Evolutionary conservation across 1,140 invertebrate species (phyloP).

Genomic region (Tetramorium alpestre): DNA sequence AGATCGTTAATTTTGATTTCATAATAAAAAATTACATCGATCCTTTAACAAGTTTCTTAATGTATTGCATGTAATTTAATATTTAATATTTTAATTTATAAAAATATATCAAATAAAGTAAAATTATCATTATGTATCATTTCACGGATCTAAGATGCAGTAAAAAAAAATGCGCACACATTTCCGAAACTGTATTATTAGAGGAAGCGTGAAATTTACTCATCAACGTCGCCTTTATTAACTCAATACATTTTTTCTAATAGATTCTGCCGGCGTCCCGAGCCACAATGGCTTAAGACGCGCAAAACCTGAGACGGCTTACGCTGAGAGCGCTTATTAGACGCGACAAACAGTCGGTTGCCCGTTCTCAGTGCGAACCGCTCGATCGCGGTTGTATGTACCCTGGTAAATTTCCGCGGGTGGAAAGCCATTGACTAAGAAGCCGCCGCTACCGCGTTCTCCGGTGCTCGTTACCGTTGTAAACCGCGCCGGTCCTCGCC

Average conservation of each 20-base stretch:
- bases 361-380: background rate
- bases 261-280: background rate
- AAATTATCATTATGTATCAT: too few species aligned
- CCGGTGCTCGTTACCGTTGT: slow-evolving; percentile 74
- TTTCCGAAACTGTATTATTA: background rate
- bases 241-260: background rate
- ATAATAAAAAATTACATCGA: background rate
- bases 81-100: too few species aligned
- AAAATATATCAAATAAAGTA: too few species aligned
- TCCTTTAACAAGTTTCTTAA: background rate
- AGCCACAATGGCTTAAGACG: background rate
- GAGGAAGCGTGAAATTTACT: background rate
- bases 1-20: background rate
- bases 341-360: background rate
- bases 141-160: too few species aligned
- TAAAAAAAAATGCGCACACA: background rate
- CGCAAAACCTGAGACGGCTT: background rate
- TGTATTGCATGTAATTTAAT: background rate
- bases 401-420: slow-evolving; percentile 30
- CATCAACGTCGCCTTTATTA: slow-evolving; percentile 3
- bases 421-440: slow-evolving; percentile 54
- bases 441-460: slow-evolving; percentile 39
- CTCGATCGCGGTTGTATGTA: slow-evolving; percentile 31
- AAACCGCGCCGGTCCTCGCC: slow-evolving; percentile 59
- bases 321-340: slow-evolving; percentile 24